A percentile compares a stretch with the other conserved stretches of the same genome.
Evolutionary conservation across 1,140 invertebrate genomes (phyloP).

Genomic region (Portunus trituberculatus): DNA sequence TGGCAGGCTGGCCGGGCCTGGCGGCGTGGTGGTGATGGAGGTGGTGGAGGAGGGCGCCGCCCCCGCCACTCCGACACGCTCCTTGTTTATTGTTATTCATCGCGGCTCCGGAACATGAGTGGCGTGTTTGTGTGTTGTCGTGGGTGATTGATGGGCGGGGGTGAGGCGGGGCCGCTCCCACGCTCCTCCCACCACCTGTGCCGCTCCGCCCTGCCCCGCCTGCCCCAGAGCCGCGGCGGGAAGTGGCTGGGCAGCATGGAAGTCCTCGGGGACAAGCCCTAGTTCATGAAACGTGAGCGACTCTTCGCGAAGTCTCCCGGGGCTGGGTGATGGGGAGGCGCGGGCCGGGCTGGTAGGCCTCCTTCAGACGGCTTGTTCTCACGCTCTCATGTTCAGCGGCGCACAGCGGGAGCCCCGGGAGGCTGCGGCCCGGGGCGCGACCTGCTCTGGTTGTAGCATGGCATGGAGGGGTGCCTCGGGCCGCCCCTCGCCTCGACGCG

Average conservation of each 20-base stretch:
- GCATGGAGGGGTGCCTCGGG: background rate
- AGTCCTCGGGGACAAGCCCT: background rate
- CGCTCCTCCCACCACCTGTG: background rate
- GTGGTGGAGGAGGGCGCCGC: background rate
- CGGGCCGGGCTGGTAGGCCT: background rate
- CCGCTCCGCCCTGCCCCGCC: background rate
- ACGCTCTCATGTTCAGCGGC: background rate
- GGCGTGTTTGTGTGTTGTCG: conserved; percentile 58
- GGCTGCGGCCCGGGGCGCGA: background rate
- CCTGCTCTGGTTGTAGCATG: background rate
- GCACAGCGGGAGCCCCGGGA: background rate
- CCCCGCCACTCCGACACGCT: background rate
- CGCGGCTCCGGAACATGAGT: conserved; percentile 51
- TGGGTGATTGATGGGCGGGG: conserved; percentile 43
- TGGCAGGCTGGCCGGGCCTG: background rate
- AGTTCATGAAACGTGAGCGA: background rate
- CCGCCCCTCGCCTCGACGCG: background rate
- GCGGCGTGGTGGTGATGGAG: background rate
- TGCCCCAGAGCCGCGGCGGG: background rate
- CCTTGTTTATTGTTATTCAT: conserved; percentile 52
- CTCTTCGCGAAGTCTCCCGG: background rate
- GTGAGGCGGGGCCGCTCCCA: conserved; percentile 34
- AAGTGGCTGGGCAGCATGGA: background rate
- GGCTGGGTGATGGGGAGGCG: background rate
- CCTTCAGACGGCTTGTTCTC: background rate